Evolutionary conservation across 2,797 vertebrate species (phyloP).

Genomic region (Helostoma temminkii): DNA sequence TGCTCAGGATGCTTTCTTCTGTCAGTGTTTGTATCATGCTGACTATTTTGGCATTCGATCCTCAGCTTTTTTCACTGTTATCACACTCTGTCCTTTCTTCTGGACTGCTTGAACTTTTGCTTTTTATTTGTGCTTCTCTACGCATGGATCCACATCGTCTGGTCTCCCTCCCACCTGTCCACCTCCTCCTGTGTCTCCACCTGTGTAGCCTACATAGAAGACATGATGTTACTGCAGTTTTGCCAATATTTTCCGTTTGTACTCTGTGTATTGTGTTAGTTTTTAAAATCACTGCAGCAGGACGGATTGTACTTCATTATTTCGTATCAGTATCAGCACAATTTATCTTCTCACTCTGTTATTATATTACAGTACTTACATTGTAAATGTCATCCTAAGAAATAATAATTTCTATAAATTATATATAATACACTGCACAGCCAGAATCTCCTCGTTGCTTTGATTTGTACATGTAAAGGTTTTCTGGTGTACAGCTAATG

Average conservation of each 20-base stretch:
- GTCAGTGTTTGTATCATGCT: constrained; percentile 7
- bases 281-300: constrained; percentile 5
- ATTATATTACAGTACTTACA: constrained; percentile 13
- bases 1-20: constrained; percentile 9
- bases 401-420: constrained; percentile 6
- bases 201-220: constrained; percentile 70
- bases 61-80: constrained; percentile 24
- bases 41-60: constrained; percentile 27
- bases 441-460: constrained; percentile 42
- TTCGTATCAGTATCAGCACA: neutral
- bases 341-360: constrained; percentile 9
- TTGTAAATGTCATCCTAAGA: constrained; percentile 14
- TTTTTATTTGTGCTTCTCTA: constrained; percentile 52
- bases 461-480: constrained; percentile 55
- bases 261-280: constrained; percentile 6
- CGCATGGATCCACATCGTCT: constrained; percentile 52
- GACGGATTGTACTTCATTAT: neutral
- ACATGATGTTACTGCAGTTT: constrained; percentile 43
- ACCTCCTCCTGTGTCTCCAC: constrained; percentile 69
- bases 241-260: constrained; percentile 28
- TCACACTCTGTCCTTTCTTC: constrained; percentile 32
- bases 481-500: constrained; percentile 57
- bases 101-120: constrained; percentile 32
- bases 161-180: constrained; percentile 64
- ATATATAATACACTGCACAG: too few relatives aligned